Evolutionary conservation across 2,888 invertebrate genomes (phyloP), one percentile per base, ranked within the genome.

Genomic region (Hemithea aestivaria): DNA sequence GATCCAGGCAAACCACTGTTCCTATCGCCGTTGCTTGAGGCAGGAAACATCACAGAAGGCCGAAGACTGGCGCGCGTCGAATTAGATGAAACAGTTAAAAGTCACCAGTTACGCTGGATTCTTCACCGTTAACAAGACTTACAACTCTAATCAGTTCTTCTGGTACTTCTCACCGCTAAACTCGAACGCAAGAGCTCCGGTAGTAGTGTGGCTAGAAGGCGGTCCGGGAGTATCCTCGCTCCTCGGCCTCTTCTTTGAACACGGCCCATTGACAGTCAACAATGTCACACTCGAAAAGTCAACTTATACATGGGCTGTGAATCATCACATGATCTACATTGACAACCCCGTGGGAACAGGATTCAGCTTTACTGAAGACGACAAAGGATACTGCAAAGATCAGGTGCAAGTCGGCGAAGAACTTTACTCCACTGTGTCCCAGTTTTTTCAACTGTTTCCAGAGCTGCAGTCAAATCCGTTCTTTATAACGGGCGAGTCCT

Each of bases 311-410:
- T 98, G 97, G 97, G 92, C 91, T 36, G 77, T 89, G 24, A 91
- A 90, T 6, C 94, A 95, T 68, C 92, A 93, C 54, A 76, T 97
- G 25, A 89, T 98, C 35, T 98, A 95, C 69, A 93, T 98, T 38
- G 97, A 98, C 71, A 97, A 96, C 73, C 97, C 97, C 0, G 97
- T 95, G 0, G 96, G 96, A 1, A 94, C 96, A 1, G 97, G 97
- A 0, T 98, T 93, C 67, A 97, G 97, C 76, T 97, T 96, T 62
- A 96, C 97, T 0, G 89, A 91, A 2, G 76, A 90, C 36, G 91
- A 92, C 10, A 89, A 75, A 36, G 96, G 97, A 0, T 97, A 94
- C 74, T 93, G 94, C 6, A 90, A 82, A 3, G 92, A 94, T 69
- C 93, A 97, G 73, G 90, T 89, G 0, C 91, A 93, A 65, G 94